Evolutionary conservation across 2,888 invertebrate species (phyloP), one percentile per base, ranked within the genome.

Genomic region (Hymenopus coronatus): DNA sequence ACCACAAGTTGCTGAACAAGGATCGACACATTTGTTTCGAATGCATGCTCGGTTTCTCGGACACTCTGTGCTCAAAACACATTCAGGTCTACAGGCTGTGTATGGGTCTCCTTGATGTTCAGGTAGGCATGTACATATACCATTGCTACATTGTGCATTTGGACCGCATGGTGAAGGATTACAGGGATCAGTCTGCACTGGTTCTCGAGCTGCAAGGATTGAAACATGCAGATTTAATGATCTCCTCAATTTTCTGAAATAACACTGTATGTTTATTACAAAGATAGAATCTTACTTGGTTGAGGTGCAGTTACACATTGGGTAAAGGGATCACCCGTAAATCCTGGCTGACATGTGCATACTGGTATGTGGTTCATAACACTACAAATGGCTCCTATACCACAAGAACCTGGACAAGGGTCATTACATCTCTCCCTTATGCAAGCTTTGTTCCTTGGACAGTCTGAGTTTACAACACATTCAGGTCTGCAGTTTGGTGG

Each of bases 391-490:
- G 97, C 95, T 91, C 95, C 94, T 91, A 93, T 92, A 90, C 96
- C 96, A 92, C 96, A 97, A 9, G 96, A 96, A 20, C 97, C 97
- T 14, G 96, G 96, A 91, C 97, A 97, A n/a, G 97, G 97, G 93
- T 97, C 96, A 83, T 94, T 94, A 92, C 97, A 97, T 92, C 95
- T 96, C 93, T 96, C 95, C 91, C 95, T 95, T 25, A 96, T 95
- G 92, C 97, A 97, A 12, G 97, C 96, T 91, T 95, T 94, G 92
- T 96, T 95, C 90, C 95, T 95, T 12, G 95, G 92, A 91, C 97
- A 97, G 89, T 97, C 97, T 30, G 95, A 94, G 92, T 96, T 96
- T 54, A 95, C 94, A 0, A 94, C 94, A 92, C 96, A 96, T 92
- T 96, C 96, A 0, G 96, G 96, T 83, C 95, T 94, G 91, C 96